phyloP scores from a whole-genome alignment of 2,797 vertebrate genomes.

The Dendrocincla tyrannina region DNA sequence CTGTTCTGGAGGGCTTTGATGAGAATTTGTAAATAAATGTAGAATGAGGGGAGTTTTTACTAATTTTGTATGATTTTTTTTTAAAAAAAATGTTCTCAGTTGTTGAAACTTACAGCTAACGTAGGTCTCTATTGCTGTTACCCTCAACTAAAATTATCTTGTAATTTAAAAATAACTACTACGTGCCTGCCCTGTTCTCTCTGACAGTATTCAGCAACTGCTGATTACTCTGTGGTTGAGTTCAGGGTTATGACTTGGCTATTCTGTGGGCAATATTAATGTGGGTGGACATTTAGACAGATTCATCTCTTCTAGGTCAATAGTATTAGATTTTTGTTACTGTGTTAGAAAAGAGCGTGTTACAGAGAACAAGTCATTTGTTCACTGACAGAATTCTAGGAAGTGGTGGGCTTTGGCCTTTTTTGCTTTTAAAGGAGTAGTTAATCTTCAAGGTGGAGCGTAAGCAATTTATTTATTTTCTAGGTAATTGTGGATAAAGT shows the following conservation, averaged over 20 bases:
- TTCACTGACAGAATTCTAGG: background rate
- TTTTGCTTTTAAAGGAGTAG: background rate
- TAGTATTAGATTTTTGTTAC: background rate
- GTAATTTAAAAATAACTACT: slow-evolving; percentile 34
- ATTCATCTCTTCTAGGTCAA: background rate
- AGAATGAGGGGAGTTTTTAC: background rate
- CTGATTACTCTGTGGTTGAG: background rate
- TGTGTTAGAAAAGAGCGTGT: background rate
- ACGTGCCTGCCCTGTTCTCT: background rate
- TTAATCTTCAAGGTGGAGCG: background rate
- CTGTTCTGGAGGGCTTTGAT: background rate
- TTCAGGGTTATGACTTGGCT: background rate
- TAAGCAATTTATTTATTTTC: background rate
- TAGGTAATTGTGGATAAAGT: background rate
- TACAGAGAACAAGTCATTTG: background rate
- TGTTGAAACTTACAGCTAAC: background rate
- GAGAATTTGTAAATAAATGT: background rate
- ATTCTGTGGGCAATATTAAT: background rate
- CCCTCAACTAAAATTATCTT: background rate
- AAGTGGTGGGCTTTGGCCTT: background rate
- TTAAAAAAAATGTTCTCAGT: background rate
- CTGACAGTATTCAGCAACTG: background rate
- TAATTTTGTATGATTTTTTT: background rate
- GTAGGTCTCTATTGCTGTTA: background rate
- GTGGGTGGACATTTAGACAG: background rate